These are phyloP conservation scores for Caloenas nicobarica DNA, from an alignment of 2,113 vertebrate species.

Conservation along the genomic window DNA sequence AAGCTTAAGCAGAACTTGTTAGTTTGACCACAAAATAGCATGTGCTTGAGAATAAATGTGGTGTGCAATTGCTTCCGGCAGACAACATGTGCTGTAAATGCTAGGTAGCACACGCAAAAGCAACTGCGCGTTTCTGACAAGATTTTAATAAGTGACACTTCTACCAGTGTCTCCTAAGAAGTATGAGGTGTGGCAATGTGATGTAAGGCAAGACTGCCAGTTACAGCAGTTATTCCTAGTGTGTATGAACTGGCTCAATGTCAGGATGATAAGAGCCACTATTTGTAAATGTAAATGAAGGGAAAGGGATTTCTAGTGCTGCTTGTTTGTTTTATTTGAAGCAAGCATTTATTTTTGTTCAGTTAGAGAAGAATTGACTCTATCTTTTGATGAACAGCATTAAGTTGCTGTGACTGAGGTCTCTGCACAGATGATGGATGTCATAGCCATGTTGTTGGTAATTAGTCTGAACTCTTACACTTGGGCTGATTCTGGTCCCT, in stretches of 20 bases:
- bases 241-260: accelerated
- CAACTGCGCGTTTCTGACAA: background rate
- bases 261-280: background rate
- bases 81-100: accelerated
- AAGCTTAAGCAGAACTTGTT: background rate
- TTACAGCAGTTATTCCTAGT: background rate
- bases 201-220: background rate
- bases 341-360: background rate
- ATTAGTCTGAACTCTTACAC: background rate
- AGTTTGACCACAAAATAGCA: background rate
- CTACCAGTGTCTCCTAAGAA: accelerated
- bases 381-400: accelerated
- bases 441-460: background rate
- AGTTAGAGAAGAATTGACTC: background rate
- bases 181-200: accelerated
- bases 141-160: too few relatives aligned
- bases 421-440: background rate
- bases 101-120: accelerated
- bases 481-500: background rate
- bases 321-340: background rate
- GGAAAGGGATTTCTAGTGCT: background rate
- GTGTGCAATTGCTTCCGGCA: background rate
- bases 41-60: background rate
- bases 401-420: background rate
- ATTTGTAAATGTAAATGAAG: background rate